phyloP scores from a whole-genome alignment of 1,140 invertebrate genomes.

The Trachymyrmex cornetzi region DNA sequence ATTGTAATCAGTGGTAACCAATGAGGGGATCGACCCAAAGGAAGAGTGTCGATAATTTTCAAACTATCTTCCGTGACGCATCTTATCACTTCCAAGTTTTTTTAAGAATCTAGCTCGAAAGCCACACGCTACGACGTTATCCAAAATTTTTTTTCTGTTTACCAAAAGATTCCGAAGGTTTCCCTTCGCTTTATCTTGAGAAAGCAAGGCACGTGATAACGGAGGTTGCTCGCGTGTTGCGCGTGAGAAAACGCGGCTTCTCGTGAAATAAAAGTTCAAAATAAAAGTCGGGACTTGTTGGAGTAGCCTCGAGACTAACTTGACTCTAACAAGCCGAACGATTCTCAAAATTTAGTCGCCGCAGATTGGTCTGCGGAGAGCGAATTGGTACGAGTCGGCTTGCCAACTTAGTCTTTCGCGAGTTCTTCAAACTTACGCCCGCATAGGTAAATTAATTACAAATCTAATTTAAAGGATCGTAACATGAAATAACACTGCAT shows the following conservation, averaged over 20 bases:
- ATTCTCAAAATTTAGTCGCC: slow-evolving; percentile 61
- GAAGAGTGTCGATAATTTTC: slow-evolving; percentile 65
- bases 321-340: slow-evolving; percentile 53
- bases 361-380: slow-evolving; percentile 9
- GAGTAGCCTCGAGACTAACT: slow-evolving; percentile 41
- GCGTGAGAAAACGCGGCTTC: slow-evolving; percentile 60
- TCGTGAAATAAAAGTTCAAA: slow-evolving; percentile 56
- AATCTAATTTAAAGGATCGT: slow-evolving; percentile 62
- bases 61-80: background rate
- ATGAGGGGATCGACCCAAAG: background rate
- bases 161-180: slow-evolving; percentile 18
- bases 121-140: background rate
- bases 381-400: background rate
- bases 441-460: slow-evolving; percentile 56
- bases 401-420: slow-evolving; percentile 46
- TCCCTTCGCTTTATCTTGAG: slow-evolving; percentile 49
- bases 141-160: slow-evolving; percentile 41
- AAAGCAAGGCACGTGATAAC: slow-evolving; percentile 45
- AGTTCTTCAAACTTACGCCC: slow-evolving; percentile 49
- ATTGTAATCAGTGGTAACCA: slow-evolving; percentile 71
- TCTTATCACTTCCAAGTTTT: slow-evolving; percentile 59
- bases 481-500: slow-evolving; percentile 38
- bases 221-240: slow-evolving; percentile 47
- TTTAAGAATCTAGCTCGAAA: background rate
- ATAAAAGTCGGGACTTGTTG: slow-evolving; percentile 57